Evolutionary conservation across 2,888 invertebrate genomes (phyloP).

Genomic region (Lasioglossum calceatum): DNA sequence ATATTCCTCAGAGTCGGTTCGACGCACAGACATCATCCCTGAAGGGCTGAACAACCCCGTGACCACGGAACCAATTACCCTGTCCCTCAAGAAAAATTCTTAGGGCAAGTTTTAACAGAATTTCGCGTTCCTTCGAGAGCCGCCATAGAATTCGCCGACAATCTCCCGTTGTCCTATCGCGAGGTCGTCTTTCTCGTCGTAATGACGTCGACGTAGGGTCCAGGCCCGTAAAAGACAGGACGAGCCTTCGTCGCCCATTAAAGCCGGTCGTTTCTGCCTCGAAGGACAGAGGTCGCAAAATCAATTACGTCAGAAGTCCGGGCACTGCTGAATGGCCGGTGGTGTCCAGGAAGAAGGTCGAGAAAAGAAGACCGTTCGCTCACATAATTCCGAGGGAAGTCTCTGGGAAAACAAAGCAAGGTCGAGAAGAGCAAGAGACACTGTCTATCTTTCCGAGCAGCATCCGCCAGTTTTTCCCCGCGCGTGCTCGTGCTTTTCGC

Average conservation of each 20-base stretch:
- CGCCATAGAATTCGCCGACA: background rate
- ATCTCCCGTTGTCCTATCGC: conserved; percentile 39
- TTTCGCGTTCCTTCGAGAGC: background rate
- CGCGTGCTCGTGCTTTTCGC: background rate
- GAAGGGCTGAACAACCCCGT: background rate
- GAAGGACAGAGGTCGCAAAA: conserved; percentile 71
- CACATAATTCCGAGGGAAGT: conserved; percentile 51
- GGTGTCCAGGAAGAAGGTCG: conserved; percentile 45
- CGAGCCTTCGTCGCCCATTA: conserved; percentile 67
- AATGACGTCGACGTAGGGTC: conserved; percentile 59
- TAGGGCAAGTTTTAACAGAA: background rate
- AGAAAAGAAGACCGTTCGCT: conserved; percentile 13
- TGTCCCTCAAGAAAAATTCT: background rate
- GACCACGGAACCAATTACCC: background rate
- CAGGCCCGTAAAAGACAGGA: conserved; percentile 68
- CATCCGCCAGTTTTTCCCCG: conserved; percentile 31
- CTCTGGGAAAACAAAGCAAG: conserved; percentile 62
- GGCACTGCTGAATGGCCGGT: conserved; percentile 44
- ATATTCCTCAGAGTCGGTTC: background rate
- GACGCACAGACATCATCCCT: background rate
- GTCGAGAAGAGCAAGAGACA: conserved; percentile 11
- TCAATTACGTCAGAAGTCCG: conserved; percentile 69
- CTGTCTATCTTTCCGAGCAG: conserved; percentile 38
- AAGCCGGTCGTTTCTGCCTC: conserved; percentile 66
- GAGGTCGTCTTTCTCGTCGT: conserved; percentile 37